Base-by-base conservation (phyloP, 2,797 vertebrate species). In the Micropoecilia bifurca region DNA sequence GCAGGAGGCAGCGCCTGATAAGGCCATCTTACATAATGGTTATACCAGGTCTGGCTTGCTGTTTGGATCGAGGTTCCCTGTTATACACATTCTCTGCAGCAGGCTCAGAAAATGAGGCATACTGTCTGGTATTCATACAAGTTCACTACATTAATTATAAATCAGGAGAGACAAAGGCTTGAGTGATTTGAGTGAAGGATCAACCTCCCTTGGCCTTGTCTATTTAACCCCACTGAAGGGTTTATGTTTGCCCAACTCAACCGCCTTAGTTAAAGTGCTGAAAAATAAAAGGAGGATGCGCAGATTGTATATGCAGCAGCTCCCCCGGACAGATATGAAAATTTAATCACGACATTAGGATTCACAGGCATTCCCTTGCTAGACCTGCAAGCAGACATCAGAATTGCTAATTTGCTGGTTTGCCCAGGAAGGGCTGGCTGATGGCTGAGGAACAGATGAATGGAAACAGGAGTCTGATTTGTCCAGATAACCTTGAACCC, bases 1-100 rank as follows among this genome's bases (percentile, higher is more conserved):
- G 92, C 93, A 94, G 95, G 95, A 93, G 92, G 94, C 89, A 89
- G 91, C 88, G 89, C 87, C 94, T 94, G 95, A 96, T 96, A 95
- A 96, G 93, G 88, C 88, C 92, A 79, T 85, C 94, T 95, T 95
- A 95, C 92, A 94, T 94, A 94, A 96, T 89, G 91, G 93, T 82
- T 85, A 88, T 85, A 88, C 88, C 89, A 91, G 90, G 88, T 82
- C 79, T 55, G 77, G 81, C 77, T 86, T 46, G 48, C 79, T 76
- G 81, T 88, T 87, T 89, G 89, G 90, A 92, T 89, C 74, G 83
- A 87, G 87, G 87, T 81, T 86, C 83, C 77, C 83, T 72, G 83
- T 88, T 81, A 80, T 78, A 84, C 77, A 84, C 72, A 68, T 87
- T 80, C 76, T 85, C 87, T 83, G 73, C 74, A 73, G 55, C 77